Base-by-base conservation (phyloP, 2,888 invertebrate genomes). In the Tetropium fuscum region DNA sequence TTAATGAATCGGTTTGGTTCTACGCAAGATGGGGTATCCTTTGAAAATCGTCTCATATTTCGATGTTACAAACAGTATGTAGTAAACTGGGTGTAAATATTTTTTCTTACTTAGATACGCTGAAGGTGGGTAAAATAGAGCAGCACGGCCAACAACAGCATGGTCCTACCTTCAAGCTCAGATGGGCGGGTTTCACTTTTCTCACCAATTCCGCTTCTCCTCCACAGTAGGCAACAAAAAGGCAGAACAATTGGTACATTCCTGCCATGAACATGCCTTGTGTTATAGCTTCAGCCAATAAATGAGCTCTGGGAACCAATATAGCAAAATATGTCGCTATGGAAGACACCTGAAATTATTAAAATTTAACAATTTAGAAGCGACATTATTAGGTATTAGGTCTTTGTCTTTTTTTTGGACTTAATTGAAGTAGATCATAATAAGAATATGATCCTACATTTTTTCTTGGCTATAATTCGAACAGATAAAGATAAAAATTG, bases 91-190 rank as follows among this genome's bases (percentile, higher is more conserved):
- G 7, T n/a, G 13, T 7, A 34, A 10, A 19, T 15, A 11, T 11
- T 16, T 10, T 36, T 38, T 19, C 57, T 44, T 80, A 89, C 88
- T 85, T 86, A 60, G 83, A 82, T 15, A 88, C 80, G 53, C 82
- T 81, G 0, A 86, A 83, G 30, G 82, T 80, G 0, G 90, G 90
- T 56, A 91, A 76, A 66, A 83, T 83, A 41, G 74, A 79, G 69
- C 88, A 89, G 72, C 88, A 89, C 0, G 90, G 90, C 88, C 88
- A 90, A 74, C 91, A 91, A 77, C 91, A 91, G 75, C 90, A 90
- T 1, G 91, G 91, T 18, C 86, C 84, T 4, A 88, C 88, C 73
- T 85, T 83, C 8, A 88, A 84, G 76, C 86, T 86, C 71, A 91
- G 78, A 4, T 83, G 80, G 62, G 85, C 83, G 1, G 87, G 86